Base-by-base conservation (phyloP, 2,888 invertebrate genomes). In the Homarus gammarus region DNA sequence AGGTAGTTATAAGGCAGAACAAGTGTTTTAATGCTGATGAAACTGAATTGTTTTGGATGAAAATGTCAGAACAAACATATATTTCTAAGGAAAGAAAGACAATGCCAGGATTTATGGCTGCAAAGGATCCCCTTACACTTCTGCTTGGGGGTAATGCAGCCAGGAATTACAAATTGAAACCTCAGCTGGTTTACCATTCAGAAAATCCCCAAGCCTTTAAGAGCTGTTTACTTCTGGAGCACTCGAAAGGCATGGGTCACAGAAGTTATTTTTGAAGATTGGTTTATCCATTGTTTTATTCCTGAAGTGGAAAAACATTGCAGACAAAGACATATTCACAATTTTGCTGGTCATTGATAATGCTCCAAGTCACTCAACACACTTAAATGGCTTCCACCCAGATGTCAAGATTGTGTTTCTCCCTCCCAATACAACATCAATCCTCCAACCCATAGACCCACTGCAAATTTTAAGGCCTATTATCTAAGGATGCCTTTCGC, bases 231-330 rank as follows among this genome's bases (percentile, higher is more conserved):
- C 38, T 94, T 93, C 93, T 92, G 92, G 83, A 93, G n/a, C n/a
- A n/a, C n/a, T n/a, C n/a, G n/a, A 77, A 93, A 93, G 83, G 93
- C 93, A 36, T 92, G 92, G 91, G 92, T 93, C 91, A 93, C 93
- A 73, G 75, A 85, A 84, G 56, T 75, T 44, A 86, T 93, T 82
- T 93, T 93, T 90, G 38, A 89, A 79, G 92, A 93, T 31, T 93
- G 93, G 93, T 92, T 93, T 27, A 51, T 56, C 22, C 15, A 72
- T 0, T n/a, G 31, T 61, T 88, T 88, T 85, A 64, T 79, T 64
- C 91, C 64, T 33, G 56, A 56, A 22, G 33, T 44, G 2, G n/a
- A 8, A 2, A 2, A 31, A 5, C 27, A 73, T 10, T 56, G 84
- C 36, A 73, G 27, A 51, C 6, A 31, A 6, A 31, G 75, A 82